Percentiles rank a stretch among this genome's conserved stretches.
Evolutionary conservation across 2,113 vertebrate genomes (phyloP).

Genomic region (Mellivora capensis): DNA sequence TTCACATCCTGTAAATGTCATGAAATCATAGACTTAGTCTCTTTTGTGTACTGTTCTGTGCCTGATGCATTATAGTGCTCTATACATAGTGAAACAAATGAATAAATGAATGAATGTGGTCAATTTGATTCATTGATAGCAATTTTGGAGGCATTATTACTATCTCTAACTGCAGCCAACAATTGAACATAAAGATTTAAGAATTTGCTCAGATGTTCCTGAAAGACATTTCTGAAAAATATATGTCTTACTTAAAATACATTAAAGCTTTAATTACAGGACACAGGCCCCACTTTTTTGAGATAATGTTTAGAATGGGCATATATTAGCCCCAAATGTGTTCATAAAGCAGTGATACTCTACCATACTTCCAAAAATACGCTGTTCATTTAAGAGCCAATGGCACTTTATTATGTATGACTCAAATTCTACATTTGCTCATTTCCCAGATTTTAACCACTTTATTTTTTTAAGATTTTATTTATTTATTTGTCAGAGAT

Average conservation of each 20-base stretch:
- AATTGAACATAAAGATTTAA: conserved; percentile 5
- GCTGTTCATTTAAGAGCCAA: conserved; percentile 27
- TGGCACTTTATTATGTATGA: conserved; percentile 40
- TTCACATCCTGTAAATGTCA: background rate
- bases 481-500: too few species aligned
- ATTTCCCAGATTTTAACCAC: conserved; percentile 25
- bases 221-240: conserved; percentile 32
- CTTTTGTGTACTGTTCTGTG: background rate
- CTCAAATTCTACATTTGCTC: conserved; percentile 31
- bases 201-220: conserved; percentile 33
- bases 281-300: conserved; percentile 9
- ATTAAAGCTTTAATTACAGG: conserved; percentile 49
- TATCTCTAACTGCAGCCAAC: background rate
- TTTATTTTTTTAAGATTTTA: too few species aligned
- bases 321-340: conserved; percentile 42
- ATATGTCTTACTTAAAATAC: conserved; percentile 34
- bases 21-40: background rate
- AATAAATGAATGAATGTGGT: background rate
- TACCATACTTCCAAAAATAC: conserved; percentile 29
- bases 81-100: background rate
- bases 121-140: background rate
- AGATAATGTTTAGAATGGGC: conserved; percentile 56
- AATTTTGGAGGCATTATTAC: background rate
- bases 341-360: conserved; percentile 44
- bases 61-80: background rate